These are phyloP conservation scores for Cryptocheilus praepositus DNA, from an alignment of 2,888 invertebrate species.

Conservation along the genomic window DNA sequence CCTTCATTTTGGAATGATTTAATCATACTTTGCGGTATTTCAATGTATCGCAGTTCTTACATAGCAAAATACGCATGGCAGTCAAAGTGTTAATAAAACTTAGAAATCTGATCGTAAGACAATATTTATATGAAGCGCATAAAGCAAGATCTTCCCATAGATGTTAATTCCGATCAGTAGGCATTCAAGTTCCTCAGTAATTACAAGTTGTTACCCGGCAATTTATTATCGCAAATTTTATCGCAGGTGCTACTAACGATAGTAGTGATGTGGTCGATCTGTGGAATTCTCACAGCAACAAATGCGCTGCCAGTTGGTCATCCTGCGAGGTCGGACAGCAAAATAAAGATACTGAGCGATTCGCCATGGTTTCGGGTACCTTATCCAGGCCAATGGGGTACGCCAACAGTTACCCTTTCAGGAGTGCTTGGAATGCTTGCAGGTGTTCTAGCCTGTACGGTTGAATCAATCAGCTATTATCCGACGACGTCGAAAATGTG, in stretches of 20 bases:
- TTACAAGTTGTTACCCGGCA: background rate
- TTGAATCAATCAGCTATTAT: conserved; percentile 92
- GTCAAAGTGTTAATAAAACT: no score
- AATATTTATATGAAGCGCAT: no score
- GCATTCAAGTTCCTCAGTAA: no score
- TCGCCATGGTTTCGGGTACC: conserved; percentile 89
- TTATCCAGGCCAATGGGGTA: conserved; percentile 89
- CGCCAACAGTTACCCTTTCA: conserved; percentile 82
- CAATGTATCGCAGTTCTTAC: no score
- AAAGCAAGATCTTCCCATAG: no score
- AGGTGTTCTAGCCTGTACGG: conserved; percentile 86
- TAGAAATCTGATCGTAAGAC: no score
- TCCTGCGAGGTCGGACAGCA: conserved; percentile 85
- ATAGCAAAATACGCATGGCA: no score
- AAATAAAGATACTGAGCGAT: conserved; percentile 81
- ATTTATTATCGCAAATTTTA: background rate
- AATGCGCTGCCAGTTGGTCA: conserved; percentile 81
- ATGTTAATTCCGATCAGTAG: no score
- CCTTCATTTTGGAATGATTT: no score
- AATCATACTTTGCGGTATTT: no score
- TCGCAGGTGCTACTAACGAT: conserved; percentile 85
- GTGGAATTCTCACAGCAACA: conserved; percentile 82
- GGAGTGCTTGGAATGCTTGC: conserved; percentile 87
- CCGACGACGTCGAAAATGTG: conserved; percentile 92
- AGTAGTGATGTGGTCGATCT: conserved; percentile 85